Base-by-base conservation (phyloP, 2,797 vertebrate species). In the Gadopsis bispinosus region DNA sequence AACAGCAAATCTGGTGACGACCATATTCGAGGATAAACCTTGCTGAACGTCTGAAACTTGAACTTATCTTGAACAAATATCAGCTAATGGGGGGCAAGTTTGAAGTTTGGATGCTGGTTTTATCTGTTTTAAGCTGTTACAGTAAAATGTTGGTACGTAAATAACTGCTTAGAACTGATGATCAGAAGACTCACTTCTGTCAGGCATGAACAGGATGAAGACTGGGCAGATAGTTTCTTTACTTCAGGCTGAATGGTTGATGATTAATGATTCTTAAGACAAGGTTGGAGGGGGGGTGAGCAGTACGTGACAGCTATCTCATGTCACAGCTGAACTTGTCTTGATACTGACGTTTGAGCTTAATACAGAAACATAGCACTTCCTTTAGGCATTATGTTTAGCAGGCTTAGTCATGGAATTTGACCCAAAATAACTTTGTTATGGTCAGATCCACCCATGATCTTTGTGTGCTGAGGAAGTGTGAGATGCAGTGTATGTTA, bases 371-470 rank as follows among this genome's bases (percentile, higher is more conserved):
- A 61, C 8, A 72, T 43, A 55, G 72, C 80, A 88, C 90, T 91
- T 92, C 90, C 89, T 73, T 85, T 63, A 41, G 4, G 2, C 6
- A 4, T 53, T 89, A 92, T 92, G 89, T 83, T 85, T 84, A 86
- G 86, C 54, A 8, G 14, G 12, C 13, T 7, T 4, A 2, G 73
- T 92, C 75, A 81, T 63, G 70, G 67, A 83, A 60, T 70, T 64
- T 5, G 26, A 8, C 72, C 63, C 16, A 53, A 83, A 91, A 91
- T 90, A 91, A 39, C 29, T 1, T 0, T 1, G 50, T 35, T 75
- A 19, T 54, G 83, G 75, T 83, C 80, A 81, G 59, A 69, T 70
- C 50, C 70, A 64, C 83, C 65, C 83, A 53, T 89, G 85, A 87
- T 77, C 68, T 70, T 56, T 56, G 60, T 13, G 14, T 72, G 62